Conservation (phyloP, 2,888 invertebrate species). For the Heliconius erato region DNA sequence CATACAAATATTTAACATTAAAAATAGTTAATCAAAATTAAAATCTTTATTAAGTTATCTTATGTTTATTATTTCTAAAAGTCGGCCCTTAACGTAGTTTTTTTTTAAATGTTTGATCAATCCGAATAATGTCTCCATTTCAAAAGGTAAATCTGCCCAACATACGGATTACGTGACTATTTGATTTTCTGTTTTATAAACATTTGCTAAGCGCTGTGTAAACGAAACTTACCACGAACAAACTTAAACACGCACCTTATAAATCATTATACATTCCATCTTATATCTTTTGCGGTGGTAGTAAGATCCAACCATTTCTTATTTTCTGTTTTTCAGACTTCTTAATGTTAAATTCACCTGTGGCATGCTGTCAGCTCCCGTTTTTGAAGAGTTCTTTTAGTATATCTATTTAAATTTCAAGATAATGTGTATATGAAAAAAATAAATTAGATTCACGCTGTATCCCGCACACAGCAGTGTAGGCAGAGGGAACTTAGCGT, state of each 20-base stretch:
- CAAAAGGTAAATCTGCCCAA: constrained; percentile 71
- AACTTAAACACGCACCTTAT: constrained; percentile 54
- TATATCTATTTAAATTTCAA: constrained; percentile 60
- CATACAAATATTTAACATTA: too few species aligned
- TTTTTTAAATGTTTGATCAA: constrained; percentile 32
- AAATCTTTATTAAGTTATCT: too few species aligned
- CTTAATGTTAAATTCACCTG: constrained; percentile 54
- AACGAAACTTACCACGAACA: constrained; percentile 64
- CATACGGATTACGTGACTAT: constrained; percentile 69
- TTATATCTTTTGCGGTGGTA: background rate
- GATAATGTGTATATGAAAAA: background rate
- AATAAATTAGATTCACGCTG: too few species aligned
- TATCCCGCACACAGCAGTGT: too few species aligned
- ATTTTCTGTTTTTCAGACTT: constrained; percentile 46
- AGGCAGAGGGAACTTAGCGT: too few species aligned
- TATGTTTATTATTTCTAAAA: too few species aligned
- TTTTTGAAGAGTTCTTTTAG: constrained; percentile 70
- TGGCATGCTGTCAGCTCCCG: constrained; percentile 72
- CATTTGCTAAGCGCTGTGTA: constrained; percentile 74
- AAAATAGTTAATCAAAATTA: too few species aligned
- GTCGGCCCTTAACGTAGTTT: too few species aligned
- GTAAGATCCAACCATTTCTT: constrained; percentile 52
- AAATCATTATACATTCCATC: constrained; percentile 32
- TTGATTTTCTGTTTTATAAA: constrained; percentile 70
- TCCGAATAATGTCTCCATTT: constrained; percentile 56